phyloP scores from a whole-genome alignment of 30 jellyfish, hydroid and myxozoan species.

The Hydractinia symbiolongicarpus region DNA sequence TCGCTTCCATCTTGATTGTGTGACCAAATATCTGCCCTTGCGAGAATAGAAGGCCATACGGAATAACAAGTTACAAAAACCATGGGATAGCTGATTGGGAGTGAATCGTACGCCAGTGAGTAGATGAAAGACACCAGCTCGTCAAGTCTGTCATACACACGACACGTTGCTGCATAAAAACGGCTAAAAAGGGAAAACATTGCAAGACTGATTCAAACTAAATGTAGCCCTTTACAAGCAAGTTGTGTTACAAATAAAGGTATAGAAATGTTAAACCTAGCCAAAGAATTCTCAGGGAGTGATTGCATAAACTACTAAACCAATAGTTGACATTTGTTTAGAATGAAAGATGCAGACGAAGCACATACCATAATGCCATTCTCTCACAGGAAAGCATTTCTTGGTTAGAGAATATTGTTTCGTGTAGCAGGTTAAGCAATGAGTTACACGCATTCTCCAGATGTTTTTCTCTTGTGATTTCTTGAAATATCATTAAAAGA shows the following conservation, averaged over 20 bases:
- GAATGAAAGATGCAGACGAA: not conserved
- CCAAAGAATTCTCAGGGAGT: constrained; percentile 20
- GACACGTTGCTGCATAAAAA: constrained; percentile 20
- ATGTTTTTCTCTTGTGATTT: not conserved
- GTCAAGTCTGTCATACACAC: constrained; percentile 17
- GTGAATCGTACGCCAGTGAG: constrained; percentile 18
- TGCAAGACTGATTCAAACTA: not conserved
- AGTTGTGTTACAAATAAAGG: not conserved
- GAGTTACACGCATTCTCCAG: no score
- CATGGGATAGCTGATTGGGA: constrained; percentile 13
- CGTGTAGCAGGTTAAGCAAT: not conserved
- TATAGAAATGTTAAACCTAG: not conserved
- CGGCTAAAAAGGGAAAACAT: constrained; percentile 18
- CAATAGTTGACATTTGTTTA: not conserved
- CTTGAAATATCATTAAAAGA: not conserved
- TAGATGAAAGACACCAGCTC: constrained; percentile 17
- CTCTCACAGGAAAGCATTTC: constrained; percentile 28
- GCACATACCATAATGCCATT: constrained; percentile 25
- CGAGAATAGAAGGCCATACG: constrained; percentile 24
- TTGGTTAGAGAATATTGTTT: not conserved
- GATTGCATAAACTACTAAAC: not conserved
- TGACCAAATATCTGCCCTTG: constrained; percentile 6
- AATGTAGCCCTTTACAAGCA: not conserved
- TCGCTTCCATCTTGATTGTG: not conserved
- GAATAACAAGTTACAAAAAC: constrained; percentile 34